Conservation (phyloP, 2,888 invertebrate genomes). For the Cancer borealis region DNA sequence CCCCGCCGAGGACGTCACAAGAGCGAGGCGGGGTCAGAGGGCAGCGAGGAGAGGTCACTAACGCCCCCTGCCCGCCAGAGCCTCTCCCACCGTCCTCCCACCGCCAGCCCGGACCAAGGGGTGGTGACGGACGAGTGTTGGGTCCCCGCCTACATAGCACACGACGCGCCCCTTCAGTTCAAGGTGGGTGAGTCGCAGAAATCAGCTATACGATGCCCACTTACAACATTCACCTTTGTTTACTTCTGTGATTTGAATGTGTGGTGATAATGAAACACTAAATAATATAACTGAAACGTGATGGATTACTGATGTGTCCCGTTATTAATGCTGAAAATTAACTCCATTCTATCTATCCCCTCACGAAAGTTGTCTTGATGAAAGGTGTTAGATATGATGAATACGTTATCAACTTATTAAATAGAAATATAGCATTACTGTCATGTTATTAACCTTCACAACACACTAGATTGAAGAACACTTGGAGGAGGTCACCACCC, state of each 20-base stretch:
- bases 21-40: conserved; percentile 69
- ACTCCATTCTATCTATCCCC: conserved; percentile 22
- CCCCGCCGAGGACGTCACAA: conserved; percentile 52
- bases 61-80: conserved; percentile 53
- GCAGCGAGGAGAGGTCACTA: conserved; percentile 70
- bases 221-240: not conserved
- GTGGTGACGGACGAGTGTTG: conserved; percentile 68
- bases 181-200: conserved; percentile 28
- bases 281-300: not conserved
- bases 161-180: conserved; percentile 59
- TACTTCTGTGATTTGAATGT: not conserved
- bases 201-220: not conserved
- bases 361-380: not conserved
- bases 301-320: too few species aligned
- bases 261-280: not conserved
- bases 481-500: conserved; percentile 76
- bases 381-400: not conserved
- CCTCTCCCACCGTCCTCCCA: conserved; percentile 31
- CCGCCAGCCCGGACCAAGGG: conserved; percentile 75
- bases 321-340: too few species aligned
- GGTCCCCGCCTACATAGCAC: conserved; percentile 46
- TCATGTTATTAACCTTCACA: not conserved
- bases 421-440: not conserved
- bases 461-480: conserved; percentile 75
- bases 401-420: not conserved